Evolutionary conservation across 2,113 vertebrate genomes (phyloP).

Genomic region (Nerophis lumbriciformis): DNA sequence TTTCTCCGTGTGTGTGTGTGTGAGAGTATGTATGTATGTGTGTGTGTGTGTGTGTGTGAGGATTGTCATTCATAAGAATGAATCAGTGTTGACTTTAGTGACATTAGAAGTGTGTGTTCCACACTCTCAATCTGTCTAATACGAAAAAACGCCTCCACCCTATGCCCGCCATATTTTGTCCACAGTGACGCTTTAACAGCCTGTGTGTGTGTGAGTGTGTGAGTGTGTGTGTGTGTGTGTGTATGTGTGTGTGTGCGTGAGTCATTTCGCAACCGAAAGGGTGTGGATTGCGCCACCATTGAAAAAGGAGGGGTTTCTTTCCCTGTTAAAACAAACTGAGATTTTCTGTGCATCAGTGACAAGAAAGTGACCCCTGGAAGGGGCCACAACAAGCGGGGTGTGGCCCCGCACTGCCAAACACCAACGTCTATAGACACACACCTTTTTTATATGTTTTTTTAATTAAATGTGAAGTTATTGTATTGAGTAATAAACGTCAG

Average conservation of each 20-base stretch:
- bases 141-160: constrained; percentile 18
- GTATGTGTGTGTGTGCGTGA: constrained; percentile 19
- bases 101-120: background rate
- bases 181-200: constrained; percentile 36
- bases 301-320: constrained; percentile 8
- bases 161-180: constrained; percentile 20
- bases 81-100: constrained; percentile 12
- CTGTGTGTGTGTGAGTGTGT: background rate
- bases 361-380: constrained; percentile 15
- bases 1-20: background rate
- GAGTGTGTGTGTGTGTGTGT: too few species aligned
- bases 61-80: constrained; percentile 11
- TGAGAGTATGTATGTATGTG: background rate
- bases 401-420: too few species aligned
- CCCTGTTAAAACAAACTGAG: constrained; percentile 16
- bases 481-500: too few species aligned
- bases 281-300: constrained; percentile 35
- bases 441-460: too few species aligned
- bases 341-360: constrained; percentile 27
- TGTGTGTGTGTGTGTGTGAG: background rate
- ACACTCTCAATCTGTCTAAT: background rate
- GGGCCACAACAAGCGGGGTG: too few species aligned
- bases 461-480: too few species aligned
- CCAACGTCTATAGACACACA: background rate
- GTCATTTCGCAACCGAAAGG: constrained; percentile 52